Evolutionary conservation across 2,888 invertebrate genomes (phyloP).

Genomic region (Mesorhabditis sp.): DNA sequence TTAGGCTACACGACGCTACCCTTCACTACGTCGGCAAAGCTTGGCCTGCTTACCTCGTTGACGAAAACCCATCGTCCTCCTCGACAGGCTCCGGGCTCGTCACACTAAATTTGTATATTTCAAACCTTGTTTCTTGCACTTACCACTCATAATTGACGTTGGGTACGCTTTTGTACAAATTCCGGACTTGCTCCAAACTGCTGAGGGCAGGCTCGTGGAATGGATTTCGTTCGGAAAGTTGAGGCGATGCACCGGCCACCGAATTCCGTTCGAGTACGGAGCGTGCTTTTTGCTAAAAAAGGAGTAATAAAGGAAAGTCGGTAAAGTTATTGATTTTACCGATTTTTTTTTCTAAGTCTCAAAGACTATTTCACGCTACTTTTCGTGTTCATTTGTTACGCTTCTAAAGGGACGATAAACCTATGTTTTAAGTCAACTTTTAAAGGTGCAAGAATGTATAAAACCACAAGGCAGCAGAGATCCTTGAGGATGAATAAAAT

Average conservation of each 20-base stretch:
- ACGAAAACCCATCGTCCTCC: conserved; percentile 4
- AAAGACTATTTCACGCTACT: too few relatives aligned
- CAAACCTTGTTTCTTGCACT: background rate
- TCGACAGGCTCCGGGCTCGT: background rate
- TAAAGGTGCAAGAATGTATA: too few relatives aligned
- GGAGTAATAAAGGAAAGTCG: background rate
- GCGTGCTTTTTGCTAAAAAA: conserved; percentile 4
- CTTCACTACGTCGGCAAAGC: too few relatives aligned
- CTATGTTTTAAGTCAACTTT: too few relatives aligned
- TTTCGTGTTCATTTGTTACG: too few relatives aligned
- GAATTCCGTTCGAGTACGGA: conserved; percentile 3
- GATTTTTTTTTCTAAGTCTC: too few relatives aligned
- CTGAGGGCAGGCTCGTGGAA: background rate
- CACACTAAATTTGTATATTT: background rate
- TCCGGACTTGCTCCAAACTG: background rate
- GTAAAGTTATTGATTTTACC: too few relatives aligned
- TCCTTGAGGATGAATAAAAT: too few relatives aligned
- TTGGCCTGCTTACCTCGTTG: background rate
- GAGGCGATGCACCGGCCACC: background rate
- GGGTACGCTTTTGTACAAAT: background rate
- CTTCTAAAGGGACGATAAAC: too few relatives aligned
- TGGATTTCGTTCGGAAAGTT: background rate
- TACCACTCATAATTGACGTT: background rate
- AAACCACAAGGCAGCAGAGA: too few relatives aligned
- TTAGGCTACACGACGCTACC: too few relatives aligned